Evolutionary conservation across 2,888 invertebrate genomes (phyloP).

Genomic region (Phalera bucephala): DNA sequence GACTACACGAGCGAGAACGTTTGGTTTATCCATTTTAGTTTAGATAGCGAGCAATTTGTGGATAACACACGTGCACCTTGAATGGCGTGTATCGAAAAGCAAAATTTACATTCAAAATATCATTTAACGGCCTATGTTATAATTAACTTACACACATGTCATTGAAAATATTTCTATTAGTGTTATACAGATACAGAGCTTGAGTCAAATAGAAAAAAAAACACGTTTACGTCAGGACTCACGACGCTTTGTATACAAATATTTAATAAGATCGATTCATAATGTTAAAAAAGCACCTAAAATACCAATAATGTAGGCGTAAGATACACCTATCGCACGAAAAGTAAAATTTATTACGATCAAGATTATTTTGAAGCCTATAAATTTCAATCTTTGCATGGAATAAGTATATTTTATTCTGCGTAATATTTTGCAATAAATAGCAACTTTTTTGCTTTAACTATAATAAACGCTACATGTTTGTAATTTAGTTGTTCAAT

Average conservation of each 20-base stretch:
- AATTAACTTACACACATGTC: constrained; percentile 4
- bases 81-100: constrained; percentile 66
- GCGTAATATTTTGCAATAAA: background rate
- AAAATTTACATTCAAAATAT: constrained; percentile 16
- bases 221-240: constrained; percentile 15
- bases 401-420: constrained; percentile 9
- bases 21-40: too few species aligned
- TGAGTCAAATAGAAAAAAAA: constrained; percentile 12
- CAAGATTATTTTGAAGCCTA: constrained; percentile 12
- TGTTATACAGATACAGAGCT: constrained; percentile 3
- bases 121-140: constrained; percentile 14
- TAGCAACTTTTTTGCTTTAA: too few species aligned
- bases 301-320: constrained; percentile 6
- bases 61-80: constrained; percentile 72
- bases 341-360: constrained; percentile 18
- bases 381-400: constrained; percentile 13
- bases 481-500: too few species aligned
- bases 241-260: constrained; percentile 19
- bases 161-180: constrained; percentile 13
- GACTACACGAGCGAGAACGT: constrained; percentile 95
- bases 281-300: constrained; percentile 6
- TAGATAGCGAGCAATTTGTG: constrained; percentile 55
- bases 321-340: constrained; percentile 5
- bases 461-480: too few species aligned
- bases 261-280: constrained; percentile 14